Percentiles rank a stretch among this genome's conserved stretches.
Evolutionary conservation across 2,113 vertebrate species (phyloP).

Genomic region (Chitala chitala): DNA sequence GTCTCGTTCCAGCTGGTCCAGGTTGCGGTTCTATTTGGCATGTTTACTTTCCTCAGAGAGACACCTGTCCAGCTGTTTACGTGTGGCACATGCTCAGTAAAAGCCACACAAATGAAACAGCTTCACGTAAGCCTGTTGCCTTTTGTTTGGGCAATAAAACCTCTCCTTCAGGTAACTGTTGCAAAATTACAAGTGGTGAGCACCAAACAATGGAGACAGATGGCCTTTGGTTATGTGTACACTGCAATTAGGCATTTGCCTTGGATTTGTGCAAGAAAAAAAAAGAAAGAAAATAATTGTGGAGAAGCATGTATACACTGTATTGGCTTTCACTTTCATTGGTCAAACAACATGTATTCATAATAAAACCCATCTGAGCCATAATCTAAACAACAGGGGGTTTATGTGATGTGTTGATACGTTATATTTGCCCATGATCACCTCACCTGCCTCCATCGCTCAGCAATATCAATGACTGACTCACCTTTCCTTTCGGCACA

Average conservation of each 20-base stretch:
- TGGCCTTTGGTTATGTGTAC: conserved; percentile 54
- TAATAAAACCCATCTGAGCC: conserved; percentile 46
- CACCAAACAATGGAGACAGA: conserved; percentile 56
- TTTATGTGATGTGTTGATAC: conserved; percentile 58
- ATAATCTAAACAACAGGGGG: conserved; percentile 31
- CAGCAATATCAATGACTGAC: conserved; percentile 51
- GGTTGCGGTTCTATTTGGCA: conserved; percentile 9
- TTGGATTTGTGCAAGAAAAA: conserved; percentile 34
- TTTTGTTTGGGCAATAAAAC: conserved; percentile 46
- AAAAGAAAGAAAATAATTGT: conserved; percentile 39
- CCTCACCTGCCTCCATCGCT: conserved; percentile 83
- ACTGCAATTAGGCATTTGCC: conserved; percentile 52
- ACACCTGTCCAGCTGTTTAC: conserved; percentile 51
- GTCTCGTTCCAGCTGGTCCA: background rate
- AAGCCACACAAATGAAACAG: conserved; percentile 40
- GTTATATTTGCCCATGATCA: conserved; percentile 61
- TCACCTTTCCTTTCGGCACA: conserved; percentile 33
- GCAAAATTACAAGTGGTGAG: conserved; percentile 54
- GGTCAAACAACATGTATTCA: conserved; percentile 47
- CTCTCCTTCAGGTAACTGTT: conserved; percentile 45
- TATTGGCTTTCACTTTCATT: conserved; percentile 47
- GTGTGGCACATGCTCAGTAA: conserved; percentile 24
- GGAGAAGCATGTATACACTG: no score
- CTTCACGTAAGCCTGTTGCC: conserved; percentile 35
- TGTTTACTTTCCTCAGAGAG: conserved; percentile 25